Evolutionary conservation across 2,797 vertebrate genomes (phyloP), one percentile per base, ranked within the genome.

Genomic region (Bradypodion pumilum): DNA sequence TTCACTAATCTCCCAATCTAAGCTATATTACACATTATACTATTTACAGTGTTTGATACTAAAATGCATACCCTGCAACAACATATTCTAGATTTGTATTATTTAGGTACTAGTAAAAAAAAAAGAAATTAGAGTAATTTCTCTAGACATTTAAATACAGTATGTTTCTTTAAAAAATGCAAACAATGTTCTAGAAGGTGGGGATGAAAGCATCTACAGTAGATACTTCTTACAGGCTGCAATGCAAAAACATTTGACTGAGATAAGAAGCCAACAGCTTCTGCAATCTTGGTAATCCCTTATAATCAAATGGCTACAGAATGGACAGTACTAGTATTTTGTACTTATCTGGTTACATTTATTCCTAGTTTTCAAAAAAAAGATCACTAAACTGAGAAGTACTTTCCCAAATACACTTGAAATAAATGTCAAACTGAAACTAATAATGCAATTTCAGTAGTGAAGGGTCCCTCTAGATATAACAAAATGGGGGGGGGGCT

Each of bases 21-120:
- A 12, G 49, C 40, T 62, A 59, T 73, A 69, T 52, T 63, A 68
- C 60, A 44, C 42, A n/a, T 59, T 23, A 59, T 42, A 79, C 25
- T 10, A 84, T 90, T 89, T 88, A 93, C 46, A 78, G 85, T 88
- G 89, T 91, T 91, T 86, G 69, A 83, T 80, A 79, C 37, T 56
- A 83, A 89, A 56, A 87, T 29, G 81, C 21, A 78, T 72, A 7
- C 1, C 77, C 81, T 78, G 83, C 15, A 65, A 75, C 86, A 37
- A 27, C 52, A 35, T 10, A 78, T 52, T 49, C 44, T 46, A 78
- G 1, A 16, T 37, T 25, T 72, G 29, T 9, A 72, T 68, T 78
- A 3, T 46, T 70, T 62, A 13, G 4, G 15, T 44, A 72, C 19
- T 78, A 49, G 2, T 46, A 60, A 44, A n/a, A 69, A n/a, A 69